Base-by-base conservation (phyloP, 2,888 invertebrate genomes). In the Mesorhabditis sp. region DNA sequence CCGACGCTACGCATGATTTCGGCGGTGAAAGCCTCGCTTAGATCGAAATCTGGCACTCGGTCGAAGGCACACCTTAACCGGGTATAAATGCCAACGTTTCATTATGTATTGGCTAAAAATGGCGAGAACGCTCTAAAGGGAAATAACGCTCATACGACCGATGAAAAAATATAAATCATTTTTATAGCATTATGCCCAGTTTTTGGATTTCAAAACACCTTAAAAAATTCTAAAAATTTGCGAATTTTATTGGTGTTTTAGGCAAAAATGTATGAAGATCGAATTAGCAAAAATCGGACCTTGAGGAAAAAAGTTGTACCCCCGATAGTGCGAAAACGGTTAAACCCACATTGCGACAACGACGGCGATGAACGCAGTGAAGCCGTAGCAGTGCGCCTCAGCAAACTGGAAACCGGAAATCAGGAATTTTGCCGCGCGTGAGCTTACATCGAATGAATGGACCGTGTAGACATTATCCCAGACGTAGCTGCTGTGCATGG, bases 391-490 rank as follows among this genome's bases (percentile, higher is more conserved):
- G 58, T 50, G 58, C 7, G 58, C 58, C 58, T 50, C 58, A 13
- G 7, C n/a, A 50, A 50, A 50, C 58, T 50, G 58, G n/a, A 50
- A 50, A 13, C n/a, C 58, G 7, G 10, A 10, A 50, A 50, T 50
- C 58, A 50, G n/a, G 7, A 10, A 13, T n/a, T 10, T 0, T 50
- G 7, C n/a, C 58, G 58, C n/a, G 7, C n/a, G n/a, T 13, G n/a
- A 50, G 10, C 58, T n/a, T 50, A 50, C 58, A 50, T 50, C 58
- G n/a, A 50, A 50, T 50, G 58, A 50, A 50, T 50, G 58, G 10
- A 50, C 58, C n/a, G 58, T 50, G 58, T 50, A 50, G 58, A 50
- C 58, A 50, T 50, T 50, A n/a, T 50, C 58, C 58, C 58, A 50
- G n/a, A 50, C 58, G n/a, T 50, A 50, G n/a, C 58, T 50, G 10